phyloP scores from a whole-genome alignment of 2,888 invertebrate species.

The Proisotoma minuta region DNA sequence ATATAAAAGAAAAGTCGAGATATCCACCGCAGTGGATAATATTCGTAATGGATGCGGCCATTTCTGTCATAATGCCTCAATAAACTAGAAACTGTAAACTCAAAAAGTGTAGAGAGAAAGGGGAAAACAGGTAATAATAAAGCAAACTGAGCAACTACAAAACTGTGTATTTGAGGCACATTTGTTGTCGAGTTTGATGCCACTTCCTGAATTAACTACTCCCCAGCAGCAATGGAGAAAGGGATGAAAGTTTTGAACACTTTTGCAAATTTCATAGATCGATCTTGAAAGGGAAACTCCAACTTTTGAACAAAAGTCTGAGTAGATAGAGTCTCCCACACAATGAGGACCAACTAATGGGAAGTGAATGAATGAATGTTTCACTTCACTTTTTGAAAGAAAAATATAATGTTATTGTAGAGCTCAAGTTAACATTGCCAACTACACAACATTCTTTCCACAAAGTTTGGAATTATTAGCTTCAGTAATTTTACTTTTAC shows the following conservation, averaged over 20 bases:
- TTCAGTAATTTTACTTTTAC: too few species aligned
- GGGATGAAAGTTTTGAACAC: neutral
- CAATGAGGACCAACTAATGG: too few species aligned
- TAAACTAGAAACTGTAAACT: neutral
- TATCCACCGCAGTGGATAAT: slow-evolving; percentile 2
- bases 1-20: neutral
- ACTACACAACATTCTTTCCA: too few species aligned
- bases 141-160: neutral
- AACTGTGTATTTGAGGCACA: neutral
- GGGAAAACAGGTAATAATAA: neutral
- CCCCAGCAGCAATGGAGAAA: neutral
- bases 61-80: slow-evolving; percentile 8
- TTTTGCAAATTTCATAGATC: neutral
- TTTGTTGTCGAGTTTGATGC: neutral
- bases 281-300: neutral
- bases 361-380: too few species aligned
- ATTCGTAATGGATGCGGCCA: slow-evolving; percentile 12
- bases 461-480: too few species aligned
- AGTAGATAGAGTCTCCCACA: too few species aligned
- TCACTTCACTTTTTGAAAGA: too few species aligned
- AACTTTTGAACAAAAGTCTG: neutral
- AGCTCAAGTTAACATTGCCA: too few species aligned
- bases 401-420: too few species aligned
- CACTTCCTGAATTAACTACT: too few species aligned
- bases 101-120: neutral